phyloP scores from a whole-genome alignment of 1,140 invertebrate genomes.

The Drosophila rhopaloa region DNA sequence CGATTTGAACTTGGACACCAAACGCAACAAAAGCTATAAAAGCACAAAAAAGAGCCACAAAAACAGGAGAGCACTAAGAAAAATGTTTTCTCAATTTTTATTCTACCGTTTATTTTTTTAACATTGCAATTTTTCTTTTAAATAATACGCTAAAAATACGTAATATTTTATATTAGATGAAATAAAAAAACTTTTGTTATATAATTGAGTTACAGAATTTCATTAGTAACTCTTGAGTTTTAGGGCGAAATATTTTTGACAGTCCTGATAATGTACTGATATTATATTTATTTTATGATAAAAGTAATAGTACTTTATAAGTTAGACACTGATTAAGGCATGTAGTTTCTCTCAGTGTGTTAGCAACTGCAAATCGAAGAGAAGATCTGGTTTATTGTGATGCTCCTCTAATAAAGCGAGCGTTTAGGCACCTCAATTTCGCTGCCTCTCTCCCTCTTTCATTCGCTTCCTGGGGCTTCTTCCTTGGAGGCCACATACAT shows the following conservation, averaged over 20 bases:
- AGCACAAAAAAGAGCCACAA: constrained; percentile 20
- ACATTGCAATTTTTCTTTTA: too few species aligned
- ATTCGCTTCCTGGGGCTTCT: constrained; percentile 37
- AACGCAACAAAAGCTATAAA: constrained; percentile 44
- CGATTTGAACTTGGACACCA: constrained; percentile 82
- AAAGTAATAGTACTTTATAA: too few species aligned
- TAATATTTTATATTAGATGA: too few species aligned
- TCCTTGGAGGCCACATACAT: constrained; percentile 8
- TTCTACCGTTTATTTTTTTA: neutral
- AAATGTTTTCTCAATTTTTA: neutral
- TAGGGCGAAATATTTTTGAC: too few species aligned
- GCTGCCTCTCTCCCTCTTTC: constrained; percentile 10
- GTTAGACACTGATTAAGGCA: too few species aligned
- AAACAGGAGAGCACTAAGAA: constrained; percentile 4
- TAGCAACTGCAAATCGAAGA: constrained; percentile 18
- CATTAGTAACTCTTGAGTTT: too few species aligned
- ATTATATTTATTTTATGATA: too few species aligned
- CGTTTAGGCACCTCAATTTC: constrained; percentile 55
- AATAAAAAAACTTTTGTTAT: too few species aligned
- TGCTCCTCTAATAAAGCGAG: constrained; percentile 68
- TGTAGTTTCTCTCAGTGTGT: constrained; percentile 2
- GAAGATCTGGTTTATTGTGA: constrained; percentile 68
- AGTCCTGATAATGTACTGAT: too few species aligned
- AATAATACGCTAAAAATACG: too few species aligned
- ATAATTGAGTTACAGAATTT: too few species aligned